Base-by-base conservation (phyloP, 2,888 invertebrate species). In the Gnatocerus cornutus region DNA sequence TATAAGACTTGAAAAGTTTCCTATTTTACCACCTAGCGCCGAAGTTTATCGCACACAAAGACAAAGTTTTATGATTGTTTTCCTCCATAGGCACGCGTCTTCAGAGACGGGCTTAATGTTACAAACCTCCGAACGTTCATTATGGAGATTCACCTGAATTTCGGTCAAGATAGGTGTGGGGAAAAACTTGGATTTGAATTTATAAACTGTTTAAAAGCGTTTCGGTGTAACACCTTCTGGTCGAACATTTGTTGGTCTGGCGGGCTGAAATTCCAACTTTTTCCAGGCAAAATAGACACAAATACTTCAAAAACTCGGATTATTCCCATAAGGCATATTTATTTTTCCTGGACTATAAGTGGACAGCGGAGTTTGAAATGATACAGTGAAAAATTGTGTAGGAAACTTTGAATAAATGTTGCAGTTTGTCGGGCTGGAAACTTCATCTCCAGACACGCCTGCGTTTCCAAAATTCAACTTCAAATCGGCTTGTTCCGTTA, bases 141-240 rank as follows among this genome's bases (percentile, higher is more conserved):
- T 41, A 41, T 41, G 41, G 5, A 41, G 10, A 41, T 41, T 41
- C 7, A n/a, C 33, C 33, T 33, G 33, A 21, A 21, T 21, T 21
- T 21, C 21, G 21, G 21, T 21, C 21, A 21, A 21, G 21, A 21
- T 4, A 21, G 2, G 21, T 21, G 21, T 3, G 21, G 21, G 4
- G 4, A 21, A 21, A 48, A 46, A 46, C 12, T 14, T 21, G 3
- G 3, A 16, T n/a, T 27, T 5, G 48, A 16, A 48, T 48, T 16
- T 48, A 48, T 48, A 48, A 48, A 48, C 4, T 48, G 16, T 48
- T 48, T 48, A 27, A 48, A 48, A 48, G 48, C 48, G 9, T 16
- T 48, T 13, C 21, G n/a, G 8, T 46, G 46, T 46, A 16, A 39
- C 5, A 3, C n/a, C n/a, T 41, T 13, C 41, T 41, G 12, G n/a